Base-by-base conservation (phyloP, 2,113 vertebrate genomes). In the Pachypanchax playfairii region DNA sequence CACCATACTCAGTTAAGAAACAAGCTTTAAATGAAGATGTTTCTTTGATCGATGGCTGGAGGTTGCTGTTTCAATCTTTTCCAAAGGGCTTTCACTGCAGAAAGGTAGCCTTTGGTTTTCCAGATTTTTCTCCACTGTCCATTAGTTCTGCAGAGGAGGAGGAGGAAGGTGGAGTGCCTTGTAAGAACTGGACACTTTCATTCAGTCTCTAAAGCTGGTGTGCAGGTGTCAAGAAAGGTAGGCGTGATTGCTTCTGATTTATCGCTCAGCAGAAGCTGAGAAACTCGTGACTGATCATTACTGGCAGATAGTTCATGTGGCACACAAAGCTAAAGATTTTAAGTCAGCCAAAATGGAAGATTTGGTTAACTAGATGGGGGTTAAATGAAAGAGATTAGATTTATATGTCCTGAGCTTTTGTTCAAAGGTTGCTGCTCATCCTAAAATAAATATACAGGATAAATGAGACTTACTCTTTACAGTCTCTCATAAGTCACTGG, bases 21-120 rank as follows among this genome's bases (percentile, higher is more conserved):
- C 6, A 2, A 18, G 15, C 17, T 41, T 20, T 4, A 42, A 9
- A 42, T 39, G 36, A 39, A 39, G 14, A 29, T 17, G 36, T 42
- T n/a, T 42, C n/a, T 18, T 18, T 42, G 39, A 20, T 7, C 18
- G n/a, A 42, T 42, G 18, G n/a, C n/a, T 42, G n/a, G 39, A 10
- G n/a, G 39, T 42, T 18, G n/a, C n/a, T 42, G 9, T 42, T n/a
- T 20, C 39, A 42, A 42, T 42, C 38, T 20, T 42, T 9, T n/a
- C 39, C n/a, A 20, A 20, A 41, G n/a, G 14, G 39, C 39, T 18
- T 41, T 41, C n/a, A 9, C 39, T 42, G 39, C 17, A 41, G 17
- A 41, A 41, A 41, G n/a, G 38, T n/a, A 42, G 39, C 39, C 39
- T 42, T 42, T 42, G n/a, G 39, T 39, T 39, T 17, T 39, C 15